phyloP scores from a whole-genome alignment of 2,113 vertebrate species.

The Malurus melanocephalus region DNA sequence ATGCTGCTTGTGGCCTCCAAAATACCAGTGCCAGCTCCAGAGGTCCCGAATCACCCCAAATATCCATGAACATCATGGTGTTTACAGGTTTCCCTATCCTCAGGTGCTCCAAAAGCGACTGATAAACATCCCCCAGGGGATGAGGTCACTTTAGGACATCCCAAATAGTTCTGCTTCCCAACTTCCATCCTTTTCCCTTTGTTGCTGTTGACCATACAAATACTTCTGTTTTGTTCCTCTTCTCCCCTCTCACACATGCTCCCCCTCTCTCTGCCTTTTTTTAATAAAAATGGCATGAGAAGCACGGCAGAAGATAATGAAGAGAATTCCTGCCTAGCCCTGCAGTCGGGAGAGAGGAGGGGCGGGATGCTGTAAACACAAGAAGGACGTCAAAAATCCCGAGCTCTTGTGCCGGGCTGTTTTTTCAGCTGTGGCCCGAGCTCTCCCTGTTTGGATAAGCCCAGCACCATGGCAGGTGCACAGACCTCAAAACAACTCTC shows the following conservation, averaged over 20 bases:
- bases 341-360: neutral
- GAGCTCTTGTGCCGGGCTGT: slow-evolving; percentile 32
- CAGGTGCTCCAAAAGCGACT: neutral
- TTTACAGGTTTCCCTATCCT: neutral
- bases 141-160: neutral
- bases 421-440: slow-evolving; percentile 64
- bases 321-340: slow-evolving; percentile 61
- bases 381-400: slow-evolving; percentile 43
- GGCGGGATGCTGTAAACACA: slow-evolving; percentile 50
- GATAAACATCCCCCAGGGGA: neutral
- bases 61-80: fast-evolving
- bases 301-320: slow-evolving; percentile 52
- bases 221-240: neutral
- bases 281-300: slow-evolving; percentile 57
- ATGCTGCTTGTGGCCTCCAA: neutral
- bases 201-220: neutral
- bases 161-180: neutral
- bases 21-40: neutral
- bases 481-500: slow-evolving; percentile 14
- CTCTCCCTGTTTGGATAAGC: slow-evolving; percentile 56
- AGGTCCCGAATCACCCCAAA: neutral
- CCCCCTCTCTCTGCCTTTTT: slow-evolving; percentile 8
- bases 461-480: slow-evolving; percentile 61
- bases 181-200: neutral
- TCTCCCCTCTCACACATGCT: neutral